Conservation (phyloP, 2,113 vertebrate species). For the Atractosteus spatula region DNA sequence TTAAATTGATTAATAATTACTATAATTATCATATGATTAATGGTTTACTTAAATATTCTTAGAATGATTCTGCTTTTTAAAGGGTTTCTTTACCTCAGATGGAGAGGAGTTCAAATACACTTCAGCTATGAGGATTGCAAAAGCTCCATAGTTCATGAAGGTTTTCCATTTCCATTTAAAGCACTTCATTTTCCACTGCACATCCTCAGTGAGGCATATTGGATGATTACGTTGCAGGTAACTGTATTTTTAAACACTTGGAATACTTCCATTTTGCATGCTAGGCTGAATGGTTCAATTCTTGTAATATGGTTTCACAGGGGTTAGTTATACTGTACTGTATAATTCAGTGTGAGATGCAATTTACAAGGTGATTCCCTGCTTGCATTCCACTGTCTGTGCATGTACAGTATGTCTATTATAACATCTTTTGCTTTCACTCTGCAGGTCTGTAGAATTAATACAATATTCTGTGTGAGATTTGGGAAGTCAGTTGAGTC, state of each 20-base stretch:
- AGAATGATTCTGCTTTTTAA: no score
- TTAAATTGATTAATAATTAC: no score
- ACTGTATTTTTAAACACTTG: slow-evolving; percentile 28
- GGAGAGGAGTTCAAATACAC: no score
- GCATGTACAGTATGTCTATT: slow-evolving; percentile 14
- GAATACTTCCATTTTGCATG: slow-evolving; percentile 35
- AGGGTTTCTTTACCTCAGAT: no score
- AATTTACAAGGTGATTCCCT: slow-evolving; percentile 36
- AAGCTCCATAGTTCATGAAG: background rate
- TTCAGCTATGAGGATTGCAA: no score
- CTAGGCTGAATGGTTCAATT: slow-evolving; percentile 39
- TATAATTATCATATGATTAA: no score
- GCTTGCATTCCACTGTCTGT: slow-evolving; percentile 28
- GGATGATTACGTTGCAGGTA: slow-evolving; percentile 31
- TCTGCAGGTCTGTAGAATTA: no score
- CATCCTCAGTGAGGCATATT: slow-evolving; percentile 33
- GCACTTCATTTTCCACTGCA: slow-evolving; percentile 17
- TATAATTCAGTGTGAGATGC: slow-evolving; percentile 36
- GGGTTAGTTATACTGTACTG: slow-evolving; percentile 46
- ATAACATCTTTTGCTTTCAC: background rate
- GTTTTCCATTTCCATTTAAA: slow-evolving; percentile 12
- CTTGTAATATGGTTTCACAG: slow-evolving; percentile 26
- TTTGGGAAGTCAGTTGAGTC: no score
- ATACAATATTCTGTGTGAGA: no score
- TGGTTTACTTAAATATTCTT: no score